These are phyloP conservation scores for Saccostrea echinata DNA, from an alignment of 1,140 invertebrate species.

Conservation along the genomic window DNA sequence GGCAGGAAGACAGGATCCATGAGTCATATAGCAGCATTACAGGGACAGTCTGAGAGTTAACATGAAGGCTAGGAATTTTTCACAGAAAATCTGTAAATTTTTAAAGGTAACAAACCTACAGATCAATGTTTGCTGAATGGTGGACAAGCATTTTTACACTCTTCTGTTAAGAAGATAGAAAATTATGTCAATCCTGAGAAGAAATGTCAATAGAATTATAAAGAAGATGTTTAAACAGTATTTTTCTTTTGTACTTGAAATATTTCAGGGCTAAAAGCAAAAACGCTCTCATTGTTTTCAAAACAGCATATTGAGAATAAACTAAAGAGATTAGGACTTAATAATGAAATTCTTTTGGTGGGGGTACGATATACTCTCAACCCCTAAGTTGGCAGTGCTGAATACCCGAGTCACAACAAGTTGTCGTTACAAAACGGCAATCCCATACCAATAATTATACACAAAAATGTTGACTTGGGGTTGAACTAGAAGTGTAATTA, in stretches of 20 bases:
- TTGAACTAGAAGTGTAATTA: conserved; percentile 30
- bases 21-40: not conserved
- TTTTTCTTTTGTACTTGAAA: conserved; percentile 5
- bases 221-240: conserved; percentile 37
- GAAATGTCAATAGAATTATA: conserved; percentile 29
- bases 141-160: conserved; percentile 25
- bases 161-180: conserved; percentile 20
- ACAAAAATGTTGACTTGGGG: conserved; percentile 32
- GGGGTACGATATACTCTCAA: not conserved
- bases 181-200: conserved; percentile 24
- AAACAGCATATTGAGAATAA: conserved; percentile 20
- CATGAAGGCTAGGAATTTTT: not conserved
- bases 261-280: conserved; percentile 10
- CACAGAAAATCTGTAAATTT: not conserved
- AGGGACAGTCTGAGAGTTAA: not conserved
- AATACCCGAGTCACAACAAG: not conserved
- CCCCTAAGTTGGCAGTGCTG: conserved; percentile 3
- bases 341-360: conserved; percentile 33
- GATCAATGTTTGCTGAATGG: conserved; percentile 17
- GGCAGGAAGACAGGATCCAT: not conserved
- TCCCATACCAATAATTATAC: conserved; percentile 25
- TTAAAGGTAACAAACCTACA: not conserved
- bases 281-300: conserved; percentile 26
- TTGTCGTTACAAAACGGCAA: not conserved
- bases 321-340: conserved; percentile 17